These are phyloP conservation scores for chimpanzee (Pan troglodytes) DNA, from an alignment of 2,113 vertebrate genomes.

Conservation along the genomic window DNA sequence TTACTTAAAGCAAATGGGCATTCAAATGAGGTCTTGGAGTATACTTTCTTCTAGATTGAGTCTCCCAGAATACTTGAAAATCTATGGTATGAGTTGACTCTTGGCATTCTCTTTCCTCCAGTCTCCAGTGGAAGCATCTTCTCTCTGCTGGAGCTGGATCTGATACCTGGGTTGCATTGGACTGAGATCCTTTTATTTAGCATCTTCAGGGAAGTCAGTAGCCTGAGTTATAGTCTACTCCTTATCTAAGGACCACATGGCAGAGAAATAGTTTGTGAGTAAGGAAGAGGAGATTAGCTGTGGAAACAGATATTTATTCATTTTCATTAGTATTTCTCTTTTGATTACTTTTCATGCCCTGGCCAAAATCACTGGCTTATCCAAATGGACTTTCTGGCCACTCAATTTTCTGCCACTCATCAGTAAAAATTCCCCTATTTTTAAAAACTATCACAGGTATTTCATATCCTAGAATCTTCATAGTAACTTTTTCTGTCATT, in stretches of 20 bases:
- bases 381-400: neutral
- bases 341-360: neutral
- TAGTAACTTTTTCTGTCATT: neutral
- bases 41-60: neutral
- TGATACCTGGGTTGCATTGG: neutral
- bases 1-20: neutral
- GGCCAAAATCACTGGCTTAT: neutral
- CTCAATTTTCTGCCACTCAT: neutral
- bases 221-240: neutral
- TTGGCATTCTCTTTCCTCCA: neutral
- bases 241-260: neutral
- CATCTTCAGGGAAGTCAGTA: neutral
- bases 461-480: neutral
- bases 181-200: neutral
- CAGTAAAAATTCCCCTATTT: neutral
- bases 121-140: neutral
- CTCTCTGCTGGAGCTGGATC: neutral
- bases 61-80: neutral
- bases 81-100: neutral
- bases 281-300: neutral
- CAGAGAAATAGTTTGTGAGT: neutral
- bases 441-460: neutral
- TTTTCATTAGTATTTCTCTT: neutral
- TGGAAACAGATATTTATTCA: neutral
- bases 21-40: neutral